Base-by-base conservation (phyloP, 2,888 invertebrate species). In the Rhabditoides inermis region DNA sequence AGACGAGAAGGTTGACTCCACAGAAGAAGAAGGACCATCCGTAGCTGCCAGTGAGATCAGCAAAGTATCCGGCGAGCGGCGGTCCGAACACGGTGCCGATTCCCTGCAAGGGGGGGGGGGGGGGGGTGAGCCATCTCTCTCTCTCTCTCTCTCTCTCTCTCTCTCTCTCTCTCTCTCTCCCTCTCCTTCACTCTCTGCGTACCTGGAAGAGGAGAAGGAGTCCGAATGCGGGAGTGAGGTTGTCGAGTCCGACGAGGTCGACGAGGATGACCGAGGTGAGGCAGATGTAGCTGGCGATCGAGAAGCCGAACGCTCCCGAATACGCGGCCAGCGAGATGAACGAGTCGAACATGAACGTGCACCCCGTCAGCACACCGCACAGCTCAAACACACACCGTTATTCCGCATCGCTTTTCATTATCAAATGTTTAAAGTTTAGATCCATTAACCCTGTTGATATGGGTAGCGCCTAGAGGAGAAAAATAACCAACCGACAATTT, bases 211-310 rank as follows among this genome's bases (percentile, higher is more conserved):
- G 81, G 71, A 94, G 90, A 51, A 98, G 82, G 58, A 98, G 83
- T 10, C 98, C 98, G 80, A 95, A 98, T 46, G 94, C 92, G 78
- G 91, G 95, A 45, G 95, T 95, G 68, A 98, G 81, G 78, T 88
- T 88, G 77, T 94, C 92, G 77, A 98, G 81, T 2, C 95, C 95
- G 41, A 98, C 83, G 39, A 95, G 82, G 78, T 98, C 94, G 68
- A 95, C 95, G 60, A 98, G 83, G 76, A 98, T 90, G 77, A 98
- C 94, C 45, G 94, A 94, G 32, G 95, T 95, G 56, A 98, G 82
- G 15, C 94, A 92, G 75, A 98, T 91, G 81, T 91, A 95, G 60
- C 72, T 73, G 30, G 68, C 61, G 45, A 75, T 70, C 18, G 69
- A 57, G 62, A 75, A 70, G 42, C 62, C 60, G 53, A 64, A 91